phyloP scores from a whole-genome alignment of 1,140 invertebrate genomes.

The Bradysia coprophila region DNA sequence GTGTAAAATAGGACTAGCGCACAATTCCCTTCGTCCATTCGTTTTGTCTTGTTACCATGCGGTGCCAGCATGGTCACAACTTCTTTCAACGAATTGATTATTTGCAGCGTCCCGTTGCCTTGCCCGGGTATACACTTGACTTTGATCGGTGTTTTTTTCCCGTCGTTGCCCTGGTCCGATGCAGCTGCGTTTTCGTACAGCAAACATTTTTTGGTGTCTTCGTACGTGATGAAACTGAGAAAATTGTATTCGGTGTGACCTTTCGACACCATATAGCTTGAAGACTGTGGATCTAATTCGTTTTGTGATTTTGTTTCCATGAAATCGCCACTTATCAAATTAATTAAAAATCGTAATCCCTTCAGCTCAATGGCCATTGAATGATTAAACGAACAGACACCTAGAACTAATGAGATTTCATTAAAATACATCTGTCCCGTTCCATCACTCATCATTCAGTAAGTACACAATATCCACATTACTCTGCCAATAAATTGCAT shows the following conservation, averaged over 20 bases:
- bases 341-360: not conserved
- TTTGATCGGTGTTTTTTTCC: slow-evolving; percentile 12
- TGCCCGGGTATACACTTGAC: slow-evolving; percentile 13
- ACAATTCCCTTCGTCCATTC: slow-evolving; percentile 43
- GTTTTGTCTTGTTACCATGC: slow-evolving; percentile 25
- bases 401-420: no score
- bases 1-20: slow-evolving; percentile 77
- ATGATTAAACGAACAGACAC: no score
- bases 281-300: no score
- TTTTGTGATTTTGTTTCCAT: not conserved
- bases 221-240: not conserved
- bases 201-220: not conserved
- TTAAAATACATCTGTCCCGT: no score
- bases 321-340: not conserved
- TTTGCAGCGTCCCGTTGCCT: slow-evolving; percentile 8
- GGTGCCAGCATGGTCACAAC: slow-evolving; percentile 24
- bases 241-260: not conserved
- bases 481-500: no score
- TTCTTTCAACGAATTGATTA: slow-evolving; percentile 16
- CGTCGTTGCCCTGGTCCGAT: not conserved
- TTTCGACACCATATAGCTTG: not conserved
- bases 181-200: not conserved
- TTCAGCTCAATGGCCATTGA: not conserved
- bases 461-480: no score
- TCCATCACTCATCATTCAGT: no score